These are phyloP conservation scores for Ectropis crepuscularia DNA, from an alignment of 2,888 invertebrate species.

Conservation along the genomic window DNA sequence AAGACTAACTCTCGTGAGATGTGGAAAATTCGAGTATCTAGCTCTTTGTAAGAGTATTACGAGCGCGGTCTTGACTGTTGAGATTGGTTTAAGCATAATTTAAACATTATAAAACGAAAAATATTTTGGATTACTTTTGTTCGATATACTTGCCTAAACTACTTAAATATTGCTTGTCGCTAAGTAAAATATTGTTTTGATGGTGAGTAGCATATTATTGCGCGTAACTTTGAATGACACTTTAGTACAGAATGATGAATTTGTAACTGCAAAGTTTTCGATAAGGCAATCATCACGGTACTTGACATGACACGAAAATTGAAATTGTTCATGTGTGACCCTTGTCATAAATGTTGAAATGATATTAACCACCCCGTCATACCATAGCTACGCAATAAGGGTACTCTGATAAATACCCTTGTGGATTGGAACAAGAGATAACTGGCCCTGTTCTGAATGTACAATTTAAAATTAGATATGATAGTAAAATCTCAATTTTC, in stretches of 20 bases:
- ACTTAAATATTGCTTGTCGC: background rate
- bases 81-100: background rate
- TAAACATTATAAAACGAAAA: too few species aligned
- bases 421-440: too few species aligned
- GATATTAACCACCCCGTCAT: slow-evolving; percentile 8
- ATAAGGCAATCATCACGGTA: slow-evolving; percentile 18
- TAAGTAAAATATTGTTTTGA: too few species aligned
- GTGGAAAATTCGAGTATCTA: slow-evolving; percentile 18
- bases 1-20: slow-evolving; percentile 23
- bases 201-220: too few species aligned
- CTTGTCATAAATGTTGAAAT: slow-evolving; percentile 24
- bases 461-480: too few species aligned
- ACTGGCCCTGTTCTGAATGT: too few species aligned
- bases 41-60: slow-evolving; percentile 9
- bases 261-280: slow-evolving; percentile 9
- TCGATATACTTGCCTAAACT: too few species aligned
- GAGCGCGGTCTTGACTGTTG: background rate
- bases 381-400: background rate
- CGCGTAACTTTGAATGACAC: background rate
- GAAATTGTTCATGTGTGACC: slow-evolving; percentile 48
- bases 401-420: too few species aligned
- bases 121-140: too few species aligned
- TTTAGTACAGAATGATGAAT: background rate
- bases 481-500: too few species aligned
- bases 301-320: slow-evolving; percentile 51